These are phyloP conservation scores for Chaitophorus viminalis DNA, from an alignment of 2,888 invertebrate genomes.

Conservation along the genomic window DNA sequence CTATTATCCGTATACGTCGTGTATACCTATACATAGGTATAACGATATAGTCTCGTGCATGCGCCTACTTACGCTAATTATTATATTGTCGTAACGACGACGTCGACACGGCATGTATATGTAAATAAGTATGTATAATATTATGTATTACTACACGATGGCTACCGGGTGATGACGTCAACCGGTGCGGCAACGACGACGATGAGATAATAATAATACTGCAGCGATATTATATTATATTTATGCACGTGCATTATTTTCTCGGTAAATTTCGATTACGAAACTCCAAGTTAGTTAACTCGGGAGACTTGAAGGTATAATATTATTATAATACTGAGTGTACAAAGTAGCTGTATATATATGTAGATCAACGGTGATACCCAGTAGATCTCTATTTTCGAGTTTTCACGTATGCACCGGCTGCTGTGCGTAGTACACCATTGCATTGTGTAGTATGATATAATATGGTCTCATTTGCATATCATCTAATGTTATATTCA, in stretches of 20 bases:
- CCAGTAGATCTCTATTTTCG: too few relatives aligned
- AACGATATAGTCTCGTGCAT: neutral
- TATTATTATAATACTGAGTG: too few relatives aligned
- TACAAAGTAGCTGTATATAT: too few relatives aligned
- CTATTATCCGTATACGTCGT: too few relatives aligned
- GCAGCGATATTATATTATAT: neutral
- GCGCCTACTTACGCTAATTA: neutral
- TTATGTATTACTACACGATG: neutral
- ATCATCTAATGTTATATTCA: too few relatives aligned
- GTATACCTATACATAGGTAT: too few relatives aligned
- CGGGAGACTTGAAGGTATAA: neutral
- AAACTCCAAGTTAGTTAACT: neutral
- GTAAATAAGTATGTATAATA: neutral
- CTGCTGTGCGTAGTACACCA: too few relatives aligned
- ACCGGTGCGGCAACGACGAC: neutral
- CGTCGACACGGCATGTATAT: neutral
- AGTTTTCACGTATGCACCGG: too few relatives aligned
- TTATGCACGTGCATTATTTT: neutral
- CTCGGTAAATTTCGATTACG: neutral
- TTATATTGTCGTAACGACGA: neutral
- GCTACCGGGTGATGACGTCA: neutral
- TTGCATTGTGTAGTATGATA: too few relatives aligned
- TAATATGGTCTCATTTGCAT: too few relatives aligned
- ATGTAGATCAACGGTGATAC: too few relatives aligned
- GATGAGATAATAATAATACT: neutral